phyloP scores from a whole-genome alignment of 2,113 vertebrate genomes.

The Urocolius indicus region DNA sequence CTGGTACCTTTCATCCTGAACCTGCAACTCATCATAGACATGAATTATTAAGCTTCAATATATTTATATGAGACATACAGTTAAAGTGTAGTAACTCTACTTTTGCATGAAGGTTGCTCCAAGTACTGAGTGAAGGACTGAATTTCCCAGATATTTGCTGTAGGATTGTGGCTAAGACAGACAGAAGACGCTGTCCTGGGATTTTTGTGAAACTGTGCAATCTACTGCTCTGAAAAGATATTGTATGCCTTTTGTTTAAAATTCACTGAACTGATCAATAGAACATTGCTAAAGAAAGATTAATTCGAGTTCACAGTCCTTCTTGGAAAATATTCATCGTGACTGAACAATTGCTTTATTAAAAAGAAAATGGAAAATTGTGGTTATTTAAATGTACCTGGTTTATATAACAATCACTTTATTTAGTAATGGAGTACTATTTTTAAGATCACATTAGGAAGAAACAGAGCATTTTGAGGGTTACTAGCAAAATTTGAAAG shows the following conservation, averaged over 20 bases:
- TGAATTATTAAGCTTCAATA: neutral
- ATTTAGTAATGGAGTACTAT: neutral
- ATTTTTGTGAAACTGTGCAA: neutral
- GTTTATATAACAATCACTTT: neutral
- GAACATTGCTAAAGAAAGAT: neutral
- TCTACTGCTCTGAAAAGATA: neutral
- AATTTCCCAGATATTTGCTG: neutral
- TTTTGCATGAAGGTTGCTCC: neutral
- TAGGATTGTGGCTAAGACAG: neutral
- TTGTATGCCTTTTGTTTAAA: neutral
- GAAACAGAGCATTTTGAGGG: neutral
- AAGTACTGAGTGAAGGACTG: neutral
- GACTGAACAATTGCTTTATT: neutral
- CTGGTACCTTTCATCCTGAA: neutral
- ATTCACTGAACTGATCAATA: neutral
- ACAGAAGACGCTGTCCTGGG: neutral
- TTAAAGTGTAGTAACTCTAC: neutral
- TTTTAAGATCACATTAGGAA: neutral
- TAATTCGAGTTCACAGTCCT: neutral
- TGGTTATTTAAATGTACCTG: neutral
- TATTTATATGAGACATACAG: neutral
- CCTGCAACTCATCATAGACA: neutral
- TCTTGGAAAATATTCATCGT: neutral
- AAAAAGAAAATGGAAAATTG: neutral
- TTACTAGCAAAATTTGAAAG: neutral